Conservation (phyloP, 2,888 invertebrate genomes). For the Neria commutata region DNA sequence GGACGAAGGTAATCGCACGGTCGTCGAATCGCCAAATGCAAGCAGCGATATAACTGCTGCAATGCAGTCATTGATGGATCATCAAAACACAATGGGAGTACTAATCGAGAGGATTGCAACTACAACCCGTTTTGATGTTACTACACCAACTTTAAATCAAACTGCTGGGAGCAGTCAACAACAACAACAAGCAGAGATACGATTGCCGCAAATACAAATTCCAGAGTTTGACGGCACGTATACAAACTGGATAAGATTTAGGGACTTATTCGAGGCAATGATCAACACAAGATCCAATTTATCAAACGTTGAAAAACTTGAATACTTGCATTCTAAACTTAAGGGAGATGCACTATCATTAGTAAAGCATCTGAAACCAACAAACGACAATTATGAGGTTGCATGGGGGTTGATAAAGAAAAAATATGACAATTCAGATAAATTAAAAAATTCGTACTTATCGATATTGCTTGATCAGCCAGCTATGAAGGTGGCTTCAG, state of each 20-base stretch:
- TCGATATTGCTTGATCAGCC: conserved; percentile 19
- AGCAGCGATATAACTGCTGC: conserved; percentile 10
- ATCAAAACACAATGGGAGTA: conserved; percentile 8
- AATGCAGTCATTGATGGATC: conserved; percentile 10
- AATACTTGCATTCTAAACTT: conserved; percentile 26
- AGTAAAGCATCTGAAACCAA: conserved; percentile 26
- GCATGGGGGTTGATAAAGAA: conserved; percentile 27
- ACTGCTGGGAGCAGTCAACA: too few species aligned
- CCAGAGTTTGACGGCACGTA: conserved; percentile 23
- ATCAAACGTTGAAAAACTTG: conserved; percentile 23
- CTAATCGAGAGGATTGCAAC: conserved; percentile 5
- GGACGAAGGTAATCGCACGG: background rate
- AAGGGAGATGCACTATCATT: conserved; percentile 25
- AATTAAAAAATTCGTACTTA: conserved; percentile 18
- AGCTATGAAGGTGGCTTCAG: conserved; percentile 9
- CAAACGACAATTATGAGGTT: conserved; percentile 25
- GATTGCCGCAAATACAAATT: conserved; percentile 23
- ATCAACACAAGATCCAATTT: conserved; percentile 20
- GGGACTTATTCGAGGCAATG: conserved; percentile 23
- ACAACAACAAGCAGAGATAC: conserved; percentile 12
- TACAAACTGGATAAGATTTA: conserved; percentile 23
- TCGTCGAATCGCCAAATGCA: background rate
- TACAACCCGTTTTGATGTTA: too few species aligned
- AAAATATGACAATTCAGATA: conserved; percentile 27
- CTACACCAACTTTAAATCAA: too few species aligned